Percentiles rank a stretch among this genome's conserved stretches.
These are phyloP conservation scores for Phrynocephalus versicolor DNA, from an alignment of 2,113 vertebrate species.

Conservation along the genomic window DNA sequence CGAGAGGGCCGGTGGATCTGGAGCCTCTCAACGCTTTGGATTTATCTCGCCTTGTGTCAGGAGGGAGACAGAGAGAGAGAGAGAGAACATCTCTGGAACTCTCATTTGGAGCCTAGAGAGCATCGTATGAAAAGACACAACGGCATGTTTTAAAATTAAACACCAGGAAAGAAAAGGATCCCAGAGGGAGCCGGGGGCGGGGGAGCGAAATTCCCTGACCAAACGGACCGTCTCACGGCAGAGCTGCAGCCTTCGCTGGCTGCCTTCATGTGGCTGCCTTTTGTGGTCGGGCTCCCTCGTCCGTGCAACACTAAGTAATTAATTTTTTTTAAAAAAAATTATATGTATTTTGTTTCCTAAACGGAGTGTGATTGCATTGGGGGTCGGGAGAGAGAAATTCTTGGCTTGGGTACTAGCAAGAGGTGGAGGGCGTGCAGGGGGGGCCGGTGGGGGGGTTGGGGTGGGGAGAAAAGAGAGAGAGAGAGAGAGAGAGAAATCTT, in stretches of 20 bases:
- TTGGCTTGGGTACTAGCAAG: too few relatives aligned
- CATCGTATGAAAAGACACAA: neutral
- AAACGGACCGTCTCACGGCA: neutral
- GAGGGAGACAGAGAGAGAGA: neutral
- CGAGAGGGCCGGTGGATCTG: neutral
- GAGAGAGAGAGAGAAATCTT: neutral
- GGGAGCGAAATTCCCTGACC: neutral
- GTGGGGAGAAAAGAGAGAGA: neutral
- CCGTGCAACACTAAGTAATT: neutral
- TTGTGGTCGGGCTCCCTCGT: neutral
- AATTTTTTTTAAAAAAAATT: neutral
- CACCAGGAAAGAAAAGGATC: neutral
- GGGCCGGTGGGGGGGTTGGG: too few relatives aligned
- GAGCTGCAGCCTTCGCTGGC: neutral
- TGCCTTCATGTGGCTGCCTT: neutral
- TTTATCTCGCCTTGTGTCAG: neutral
- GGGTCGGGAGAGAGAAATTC: neutral
- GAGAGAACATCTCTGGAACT: neutral
- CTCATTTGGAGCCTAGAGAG: neutral
- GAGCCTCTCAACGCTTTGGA: too few relatives aligned
- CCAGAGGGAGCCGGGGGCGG: neutral
- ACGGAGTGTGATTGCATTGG: neutral
- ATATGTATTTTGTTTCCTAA: neutral
- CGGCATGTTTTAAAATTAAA: slow-evolving; percentile 10
- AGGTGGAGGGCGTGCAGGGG: too few relatives aligned